These are phyloP conservation scores for Platalea minor DNA, from an alignment of 2,797 vertebrate genomes.

Conservation along the genomic window DNA sequence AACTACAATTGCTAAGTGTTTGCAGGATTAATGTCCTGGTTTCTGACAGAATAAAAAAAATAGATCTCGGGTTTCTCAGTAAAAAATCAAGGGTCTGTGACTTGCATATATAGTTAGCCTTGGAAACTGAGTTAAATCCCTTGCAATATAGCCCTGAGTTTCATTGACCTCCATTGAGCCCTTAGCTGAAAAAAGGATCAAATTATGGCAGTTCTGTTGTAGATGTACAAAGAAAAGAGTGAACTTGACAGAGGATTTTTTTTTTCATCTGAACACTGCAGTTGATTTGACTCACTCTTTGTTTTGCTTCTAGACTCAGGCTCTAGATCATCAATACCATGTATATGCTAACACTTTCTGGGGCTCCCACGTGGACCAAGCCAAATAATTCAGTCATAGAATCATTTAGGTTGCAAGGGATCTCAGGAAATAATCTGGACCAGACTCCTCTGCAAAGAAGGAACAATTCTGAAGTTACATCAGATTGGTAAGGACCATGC, in stretches of 20 bases:
- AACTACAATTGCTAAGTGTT: background rate
- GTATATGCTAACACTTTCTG: background rate
- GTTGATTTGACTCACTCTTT: background rate
- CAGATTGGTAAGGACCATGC: background rate
- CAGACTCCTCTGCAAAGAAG: background rate
- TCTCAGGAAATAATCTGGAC: background rate
- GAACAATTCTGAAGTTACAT: background rate
- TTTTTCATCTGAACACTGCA: background rate
- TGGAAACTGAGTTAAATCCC: background rate
- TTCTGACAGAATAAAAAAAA: background rate
- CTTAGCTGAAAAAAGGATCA: background rate
- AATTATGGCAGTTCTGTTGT: background rate
- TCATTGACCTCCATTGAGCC: background rate
- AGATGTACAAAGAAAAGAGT: background rate
- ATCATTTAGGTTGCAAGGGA: background rate
- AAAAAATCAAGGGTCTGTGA: background rate
- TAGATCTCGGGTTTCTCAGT: background rate
- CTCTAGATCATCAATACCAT: background rate
- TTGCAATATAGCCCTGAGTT: background rate
- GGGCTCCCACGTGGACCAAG: background rate
- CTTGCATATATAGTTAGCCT: background rate
- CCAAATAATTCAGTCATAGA: background rate
- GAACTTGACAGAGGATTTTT: background rate
- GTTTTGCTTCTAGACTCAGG: background rate
- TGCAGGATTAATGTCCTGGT: background rate